These are phyloP conservation scores for Plectropomus leopardus DNA, from an alignment of 2,113 vertebrate species.

Conservation along the genomic window DNA sequence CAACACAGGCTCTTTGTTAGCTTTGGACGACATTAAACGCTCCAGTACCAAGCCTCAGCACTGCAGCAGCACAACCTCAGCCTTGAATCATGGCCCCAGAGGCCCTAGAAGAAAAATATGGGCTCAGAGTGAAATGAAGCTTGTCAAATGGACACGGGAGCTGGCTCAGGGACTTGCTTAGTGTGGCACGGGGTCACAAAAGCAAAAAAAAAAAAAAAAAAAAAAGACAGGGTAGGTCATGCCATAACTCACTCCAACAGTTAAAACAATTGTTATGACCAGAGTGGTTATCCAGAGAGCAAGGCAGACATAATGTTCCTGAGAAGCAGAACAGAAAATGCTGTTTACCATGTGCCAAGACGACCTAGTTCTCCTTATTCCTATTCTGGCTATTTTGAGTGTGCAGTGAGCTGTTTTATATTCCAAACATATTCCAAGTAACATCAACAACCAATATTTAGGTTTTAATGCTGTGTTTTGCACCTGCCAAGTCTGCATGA, in stretches of 20 bases:
- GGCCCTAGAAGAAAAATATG: slow-evolving; percentile 79
- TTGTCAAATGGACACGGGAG: slow-evolving; percentile 82
- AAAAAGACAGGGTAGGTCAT: slow-evolving; percentile 58
- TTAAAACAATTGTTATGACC: slow-evolving; percentile 73
- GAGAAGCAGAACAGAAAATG: slow-evolving; percentile 62
- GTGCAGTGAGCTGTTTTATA: slow-evolving; percentile 56
- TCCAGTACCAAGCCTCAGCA: slow-evolving; percentile 74
- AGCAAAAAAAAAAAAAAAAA: slow-evolving; percentile 56
- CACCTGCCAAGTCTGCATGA: slow-evolving; percentile 80
- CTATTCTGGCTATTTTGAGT: slow-evolving; percentile 35
- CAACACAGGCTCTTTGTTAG: slow-evolving; percentile 82
- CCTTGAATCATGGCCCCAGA: slow-evolving; percentile 73
- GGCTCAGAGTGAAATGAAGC: slow-evolving; percentile 80
- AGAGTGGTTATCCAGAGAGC: slow-evolving; percentile 67
- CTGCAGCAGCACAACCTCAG: slow-evolving; percentile 72
- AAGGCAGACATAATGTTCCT: slow-evolving; percentile 67
- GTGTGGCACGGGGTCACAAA: slow-evolving; percentile 70
- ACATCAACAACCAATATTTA: slow-evolving; percentile 78
- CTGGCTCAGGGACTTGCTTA: slow-evolving; percentile 67
- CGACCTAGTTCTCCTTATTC: slow-evolving; percentile 55
- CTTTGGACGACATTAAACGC: slow-evolving; percentile 81
- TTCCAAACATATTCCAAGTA: slow-evolving; percentile 58
- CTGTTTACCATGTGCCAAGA: slow-evolving; percentile 56
- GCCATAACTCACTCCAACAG: slow-evolving; percentile 63
- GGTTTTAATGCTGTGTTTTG: slow-evolving; percentile 74